phyloP scores from a whole-genome alignment of 2,797 vertebrate genomes.

The Bucorvus abyssinicus region DNA sequence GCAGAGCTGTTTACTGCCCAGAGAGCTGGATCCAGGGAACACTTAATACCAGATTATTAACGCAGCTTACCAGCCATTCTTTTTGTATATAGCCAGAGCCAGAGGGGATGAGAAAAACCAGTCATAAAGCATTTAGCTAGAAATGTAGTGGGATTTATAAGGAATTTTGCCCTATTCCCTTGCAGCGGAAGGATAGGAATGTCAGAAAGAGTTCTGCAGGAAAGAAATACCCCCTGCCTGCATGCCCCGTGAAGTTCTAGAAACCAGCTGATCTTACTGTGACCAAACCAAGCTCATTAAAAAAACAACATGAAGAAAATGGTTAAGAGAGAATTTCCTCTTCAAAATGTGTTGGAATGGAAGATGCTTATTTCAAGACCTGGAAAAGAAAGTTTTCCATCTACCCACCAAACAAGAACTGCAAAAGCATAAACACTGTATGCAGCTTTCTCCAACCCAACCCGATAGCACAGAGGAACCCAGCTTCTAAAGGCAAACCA shows the following conservation, averaged over 20 bases:
- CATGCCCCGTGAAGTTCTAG: neutral
- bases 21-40: constrained; percentile 40
- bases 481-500: neutral
- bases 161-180: constrained; percentile 36
- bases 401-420: neutral
- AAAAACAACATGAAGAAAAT: neutral
- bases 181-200: neutral
- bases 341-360: neutral
- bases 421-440: neutral
- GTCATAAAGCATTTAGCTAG: constrained; percentile 33
- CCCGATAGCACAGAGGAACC: neutral
- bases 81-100: constrained; percentile 43
- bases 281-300: neutral
- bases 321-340: neutral
- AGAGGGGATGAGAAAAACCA: constrained; percentile 53
- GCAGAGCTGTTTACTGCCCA: constrained; percentile 38
- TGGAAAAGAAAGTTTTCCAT: neutral
- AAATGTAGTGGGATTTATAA: constrained; percentile 34
- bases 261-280: neutral
- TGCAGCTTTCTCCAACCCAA: neutral
- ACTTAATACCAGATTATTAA: constrained; percentile 71
- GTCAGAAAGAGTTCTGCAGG: neutral
- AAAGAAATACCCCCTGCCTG: neutral
- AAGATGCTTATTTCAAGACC: neutral
- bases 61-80: constrained; percentile 60